A percentile compares a stretch with the other conserved stretches of the same genome.
phyloP scores from a whole-genome alignment of 2,113 vertebrate species.

The Puffinus mauretanicus region DNA sequence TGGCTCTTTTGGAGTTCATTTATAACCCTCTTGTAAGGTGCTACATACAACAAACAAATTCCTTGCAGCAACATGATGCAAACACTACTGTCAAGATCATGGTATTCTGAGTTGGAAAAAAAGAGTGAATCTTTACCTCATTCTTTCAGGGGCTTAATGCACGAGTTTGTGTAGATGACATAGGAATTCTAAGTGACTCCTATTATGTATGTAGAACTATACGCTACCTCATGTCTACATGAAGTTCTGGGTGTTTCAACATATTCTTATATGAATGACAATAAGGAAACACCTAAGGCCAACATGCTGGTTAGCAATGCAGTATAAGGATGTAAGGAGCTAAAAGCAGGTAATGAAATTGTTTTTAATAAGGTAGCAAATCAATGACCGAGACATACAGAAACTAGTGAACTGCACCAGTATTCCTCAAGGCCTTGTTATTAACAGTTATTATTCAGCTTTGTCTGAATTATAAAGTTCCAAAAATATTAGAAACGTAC shows the following conservation, averaged over 20 bases:
- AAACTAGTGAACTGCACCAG: background rate
- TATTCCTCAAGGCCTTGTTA: background rate
- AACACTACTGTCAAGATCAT: background rate
- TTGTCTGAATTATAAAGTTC: background rate
- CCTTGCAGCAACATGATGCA: background rate
- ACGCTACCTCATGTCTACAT: background rate
- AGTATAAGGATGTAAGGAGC: background rate
- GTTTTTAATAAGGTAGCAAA: background rate
- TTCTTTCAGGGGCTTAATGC: background rate
- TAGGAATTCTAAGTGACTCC: background rate
- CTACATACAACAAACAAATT: background rate
- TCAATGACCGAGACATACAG: background rate
- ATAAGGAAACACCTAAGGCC: background rate
- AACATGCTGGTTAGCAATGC: background rate
- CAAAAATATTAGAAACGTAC: background rate
- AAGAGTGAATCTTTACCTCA: background rate
- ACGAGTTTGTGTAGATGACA: rapidly evolving
- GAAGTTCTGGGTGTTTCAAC: background rate
- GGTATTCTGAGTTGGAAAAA: background rate
- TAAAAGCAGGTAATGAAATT: background rate
- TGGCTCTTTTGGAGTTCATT: background rate
- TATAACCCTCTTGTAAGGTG: background rate
- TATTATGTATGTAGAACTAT: background rate
- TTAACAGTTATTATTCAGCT: background rate
- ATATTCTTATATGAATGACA: background rate